Base-by-base conservation (phyloP, 2,888 invertebrate species). In the Andrena dorsata region DNA sequence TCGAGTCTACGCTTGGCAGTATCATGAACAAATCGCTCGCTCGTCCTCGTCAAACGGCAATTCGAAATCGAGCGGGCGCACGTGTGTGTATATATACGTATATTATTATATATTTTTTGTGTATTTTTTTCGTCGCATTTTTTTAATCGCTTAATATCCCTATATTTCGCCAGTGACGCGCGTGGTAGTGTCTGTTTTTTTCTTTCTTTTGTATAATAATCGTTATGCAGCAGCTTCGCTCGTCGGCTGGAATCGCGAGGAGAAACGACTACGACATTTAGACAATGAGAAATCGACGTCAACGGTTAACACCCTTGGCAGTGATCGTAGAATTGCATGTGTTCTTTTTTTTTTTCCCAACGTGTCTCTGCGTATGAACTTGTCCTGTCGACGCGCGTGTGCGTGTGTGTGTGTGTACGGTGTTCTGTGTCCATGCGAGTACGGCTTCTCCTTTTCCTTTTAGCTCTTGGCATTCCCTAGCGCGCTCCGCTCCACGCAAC, bases 241-340 rank as follows among this genome's bases (percentile, higher is more conserved):
- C 65, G 56, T 60, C 32, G 26, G 49, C 20, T 64, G 41, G 61
- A 68, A 69, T 53, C 56, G 26, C 76, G 77, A 64, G 74, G 73
- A 64, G 68, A 73, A 86, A 79, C 80, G 75, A 87, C 77, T 72
- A 83, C 82, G 76, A 79, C 77, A 82, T 75, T 74, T 76, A 84
- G 76, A 86, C 90, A 88, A 91, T 84, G 88, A 82, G 81, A 90
- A 91, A 92, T 87, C 88, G 90, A 92, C 91, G 90, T 91, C 89
- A 86, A 91, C 89, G 90, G 86, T 82, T 89, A 92, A 93, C 92
- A 91, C 90, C 91, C 89, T 92, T 93, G 93, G 93, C 93, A 93
- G 93, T 93, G 93, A 93, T 92, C 89, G 91, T 92, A 92, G 89
- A 93, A 92, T 92, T 92, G 91, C 92, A 86, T 90, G 88, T 85